Conservation (phyloP, 2,113 vertebrate species). For the Nyctibius bracteatus region DNA sequence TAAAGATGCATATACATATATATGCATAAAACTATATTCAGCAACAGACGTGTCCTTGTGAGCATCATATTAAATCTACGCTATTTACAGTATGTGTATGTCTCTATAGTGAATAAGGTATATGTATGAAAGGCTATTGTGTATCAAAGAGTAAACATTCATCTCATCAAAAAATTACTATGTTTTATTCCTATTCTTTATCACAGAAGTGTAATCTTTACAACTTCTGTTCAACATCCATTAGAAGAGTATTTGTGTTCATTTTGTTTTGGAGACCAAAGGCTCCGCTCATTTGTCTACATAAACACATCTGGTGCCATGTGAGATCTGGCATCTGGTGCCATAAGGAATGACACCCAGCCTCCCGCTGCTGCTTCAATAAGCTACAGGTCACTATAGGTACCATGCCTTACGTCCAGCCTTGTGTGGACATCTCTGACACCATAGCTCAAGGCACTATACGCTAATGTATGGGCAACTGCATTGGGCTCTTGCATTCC, state of each 20-base stretch:
- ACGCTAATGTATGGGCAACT: not conserved
- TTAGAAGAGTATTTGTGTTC: not conserved
- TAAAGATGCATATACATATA: not conserved
- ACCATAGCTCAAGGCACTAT: not conserved
- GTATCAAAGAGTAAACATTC: not conserved
- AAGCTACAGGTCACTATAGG: not conserved
- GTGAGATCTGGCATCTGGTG: not conserved
- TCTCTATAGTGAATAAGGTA: not conserved
- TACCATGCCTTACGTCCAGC: not conserved
- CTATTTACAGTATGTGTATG: not conserved
- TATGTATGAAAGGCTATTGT: not conserved
- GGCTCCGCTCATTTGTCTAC: not conserved
- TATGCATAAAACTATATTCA: not conserved
- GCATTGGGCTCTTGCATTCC: not conserved
- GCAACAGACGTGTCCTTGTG: not conserved
- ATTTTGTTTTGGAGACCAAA: not conserved
- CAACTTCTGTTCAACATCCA: not conserved
- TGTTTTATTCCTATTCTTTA: not conserved
- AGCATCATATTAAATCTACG: not conserved
- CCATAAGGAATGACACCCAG: not conserved
- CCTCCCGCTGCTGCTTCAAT: not conserved
- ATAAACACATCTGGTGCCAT: not conserved
- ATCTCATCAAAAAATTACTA: not conserved
- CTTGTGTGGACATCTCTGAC: not conserved
- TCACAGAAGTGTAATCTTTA: not conserved